Evolutionary conservation across 2,888 invertebrate species (phyloP).

Genomic region (Trissonchulus sp.): DNA sequence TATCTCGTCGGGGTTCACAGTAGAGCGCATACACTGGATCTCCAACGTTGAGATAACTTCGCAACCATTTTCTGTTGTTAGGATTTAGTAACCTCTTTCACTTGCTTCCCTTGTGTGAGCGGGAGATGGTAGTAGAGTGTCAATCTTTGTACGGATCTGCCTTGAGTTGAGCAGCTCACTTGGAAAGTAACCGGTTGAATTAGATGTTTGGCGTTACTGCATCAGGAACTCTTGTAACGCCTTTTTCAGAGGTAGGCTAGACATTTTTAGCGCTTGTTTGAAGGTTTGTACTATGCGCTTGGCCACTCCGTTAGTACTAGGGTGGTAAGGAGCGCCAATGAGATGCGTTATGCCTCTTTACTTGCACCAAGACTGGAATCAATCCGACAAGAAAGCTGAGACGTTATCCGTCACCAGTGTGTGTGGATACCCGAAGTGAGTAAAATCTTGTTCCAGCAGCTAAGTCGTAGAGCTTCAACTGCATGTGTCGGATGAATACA

Average conservation of each 20-base stretch:
- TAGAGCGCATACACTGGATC: constrained; percentile 3
- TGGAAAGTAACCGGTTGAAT: constrained; percentile 1
- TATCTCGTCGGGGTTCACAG: constrained; percentile 9
- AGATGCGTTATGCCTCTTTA: neutral
- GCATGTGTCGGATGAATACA: constrained; percentile 10
- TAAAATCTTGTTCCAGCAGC: too few relatives aligned
- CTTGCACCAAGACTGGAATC: constrained; percentile 13
- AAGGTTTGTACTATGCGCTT: neutral
- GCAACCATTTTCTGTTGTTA: neutral
- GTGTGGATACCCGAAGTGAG: constrained; percentile 11
- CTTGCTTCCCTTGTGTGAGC: constrained; percentile 10
- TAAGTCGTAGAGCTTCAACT: neutral
- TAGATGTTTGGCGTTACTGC: too few relatives aligned
- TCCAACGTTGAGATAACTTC: constrained; percentile 4
- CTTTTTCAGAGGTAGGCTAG: neutral
- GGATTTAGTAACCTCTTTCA: constrained; percentile 5
- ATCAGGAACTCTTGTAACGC: constrained; percentile 5
- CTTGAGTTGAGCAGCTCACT: constrained; percentile 6
- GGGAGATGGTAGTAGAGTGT: constrained; percentile 1
- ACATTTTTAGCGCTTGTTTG: constrained; percentile 1
- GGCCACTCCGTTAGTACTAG: neutral
- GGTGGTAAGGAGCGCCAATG: neutral
- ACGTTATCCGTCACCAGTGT: constrained; percentile 6
- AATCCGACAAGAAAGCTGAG: neutral
- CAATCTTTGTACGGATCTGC: constrained; percentile 7